phyloP scores from a whole-genome alignment of 2,888 invertebrate species.

The Andrena fulva region DNA sequence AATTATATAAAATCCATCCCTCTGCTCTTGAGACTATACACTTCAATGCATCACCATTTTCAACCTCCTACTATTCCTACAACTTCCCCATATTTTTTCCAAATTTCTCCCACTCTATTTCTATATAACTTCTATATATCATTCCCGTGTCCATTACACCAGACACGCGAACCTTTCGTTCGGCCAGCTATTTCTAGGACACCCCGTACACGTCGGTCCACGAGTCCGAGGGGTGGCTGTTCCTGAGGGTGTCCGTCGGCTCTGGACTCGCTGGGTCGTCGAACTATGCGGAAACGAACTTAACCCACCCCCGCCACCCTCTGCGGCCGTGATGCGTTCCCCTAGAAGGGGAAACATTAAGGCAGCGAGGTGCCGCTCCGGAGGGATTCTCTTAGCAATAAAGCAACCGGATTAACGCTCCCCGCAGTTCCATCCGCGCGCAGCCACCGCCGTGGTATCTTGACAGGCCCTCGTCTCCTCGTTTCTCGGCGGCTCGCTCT shows the following conservation, averaged over 20 bases:
- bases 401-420: slow-evolving; percentile 75
- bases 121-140: no score
- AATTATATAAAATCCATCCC: no score
- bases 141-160: no score
- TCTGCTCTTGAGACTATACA: no score
- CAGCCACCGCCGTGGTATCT: slow-evolving; percentile 35
- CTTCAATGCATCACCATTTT: no score
- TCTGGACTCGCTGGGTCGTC: slow-evolving; percentile 62
- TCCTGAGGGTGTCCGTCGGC: slow-evolving; percentile 56
- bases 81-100: no score
- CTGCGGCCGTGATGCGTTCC: slow-evolving; percentile 48
- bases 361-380: slow-evolving; percentile 63
- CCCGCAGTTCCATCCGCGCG: slow-evolving; percentile 38
- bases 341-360: slow-evolving; percentile 45
- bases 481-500: slow-evolving; percentile 30
- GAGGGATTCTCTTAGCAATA: slow-evolving; percentile 73
- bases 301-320: slow-evolving; percentile 44
- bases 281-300: slow-evolving; percentile 74
- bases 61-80: no score
- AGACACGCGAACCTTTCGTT: background rate
- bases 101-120: no score
- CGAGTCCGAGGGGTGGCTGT: slow-evolving; percentile 31
- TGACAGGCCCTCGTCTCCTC: slow-evolving; percentile 50
- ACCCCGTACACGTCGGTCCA: slow-evolving; percentile 11
- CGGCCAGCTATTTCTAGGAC: background rate